phyloP scores from a whole-genome alignment of 1,140 invertebrate species.

The Ruditapes philippinarum region DNA sequence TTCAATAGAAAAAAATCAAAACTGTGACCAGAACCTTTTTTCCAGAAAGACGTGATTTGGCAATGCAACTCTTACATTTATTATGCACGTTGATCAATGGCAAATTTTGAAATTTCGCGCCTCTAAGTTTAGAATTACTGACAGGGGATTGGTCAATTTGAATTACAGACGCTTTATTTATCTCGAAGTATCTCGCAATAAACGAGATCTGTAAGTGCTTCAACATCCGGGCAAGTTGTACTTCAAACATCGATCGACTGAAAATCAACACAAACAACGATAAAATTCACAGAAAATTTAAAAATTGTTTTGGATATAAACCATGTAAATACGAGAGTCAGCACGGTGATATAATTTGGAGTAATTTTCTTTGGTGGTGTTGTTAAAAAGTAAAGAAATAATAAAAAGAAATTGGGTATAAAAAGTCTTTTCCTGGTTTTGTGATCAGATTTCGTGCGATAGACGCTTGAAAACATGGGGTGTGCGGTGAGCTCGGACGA shows the following conservation, averaged over 20 bases:
- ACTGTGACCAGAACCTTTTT: not conserved
- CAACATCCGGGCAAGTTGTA: conserved; percentile 9
- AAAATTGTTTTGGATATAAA: not conserved
- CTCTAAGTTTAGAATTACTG: not conserved
- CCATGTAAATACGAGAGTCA: not conserved
- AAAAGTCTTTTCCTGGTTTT: conserved; percentile 10
- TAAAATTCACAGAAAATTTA: not conserved
- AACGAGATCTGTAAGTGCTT: not conserved
- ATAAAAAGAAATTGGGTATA: not conserved
- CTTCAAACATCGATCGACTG: conserved; percentile 21
- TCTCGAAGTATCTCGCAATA: conserved; percentile 3
- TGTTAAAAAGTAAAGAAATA: not conserved
- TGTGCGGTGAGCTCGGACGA: conserved; percentile 82
- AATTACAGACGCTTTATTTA: not conserved
- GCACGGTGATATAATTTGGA: not conserved
- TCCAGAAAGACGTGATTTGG: not conserved
- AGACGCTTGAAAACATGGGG: conserved; percentile 77
- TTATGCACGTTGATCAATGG: not conserved
- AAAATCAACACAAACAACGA: not conserved
- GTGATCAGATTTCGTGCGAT: not conserved
- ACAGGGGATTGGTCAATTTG: not conserved
- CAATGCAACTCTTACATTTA: not conserved
- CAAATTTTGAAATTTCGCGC: conserved; percentile 20
- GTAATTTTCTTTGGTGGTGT: not conserved
- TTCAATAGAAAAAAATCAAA: not conserved